These are phyloP conservation scores for Drosophila nr. perissopoda DNA, from an alignment of 2,888 invertebrate species.

Conservation along the genomic window DNA sequence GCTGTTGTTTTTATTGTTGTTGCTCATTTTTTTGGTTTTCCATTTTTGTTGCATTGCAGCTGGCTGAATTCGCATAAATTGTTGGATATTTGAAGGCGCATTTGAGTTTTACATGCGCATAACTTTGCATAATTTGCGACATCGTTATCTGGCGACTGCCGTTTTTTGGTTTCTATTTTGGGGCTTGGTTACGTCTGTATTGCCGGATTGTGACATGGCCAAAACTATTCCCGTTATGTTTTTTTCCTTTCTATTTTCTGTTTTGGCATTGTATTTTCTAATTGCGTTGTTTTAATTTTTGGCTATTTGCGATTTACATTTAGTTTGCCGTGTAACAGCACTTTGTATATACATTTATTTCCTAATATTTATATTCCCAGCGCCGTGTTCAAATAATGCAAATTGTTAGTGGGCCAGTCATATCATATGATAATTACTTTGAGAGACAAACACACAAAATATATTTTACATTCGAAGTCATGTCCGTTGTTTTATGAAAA, in stretches of 20 bases:
- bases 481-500: background rate
- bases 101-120: slow-evolving; percentile 63
- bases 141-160: slow-evolving; percentile 50
- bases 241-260: background rate
- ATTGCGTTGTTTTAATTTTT: slow-evolving; percentile 65
- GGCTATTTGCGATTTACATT: slow-evolving; percentile 54
- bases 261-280: slow-evolving; percentile 54
- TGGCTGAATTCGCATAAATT: slow-evolving; percentile 74
- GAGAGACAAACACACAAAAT: background rate
- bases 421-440: slow-evolving; percentile 17
- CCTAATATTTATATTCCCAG: slow-evolving; percentile 2
- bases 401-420: slow-evolving; percentile 24
- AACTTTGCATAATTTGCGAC: slow-evolving; percentile 75
- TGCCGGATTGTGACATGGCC: slow-evolving; percentile 21
- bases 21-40: background rate
- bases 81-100: slow-evolving; percentile 71
- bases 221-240: slow-evolving; percentile 12
- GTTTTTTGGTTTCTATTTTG: slow-evolving; percentile 23
- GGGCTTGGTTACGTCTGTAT: slow-evolving; percentile 25
- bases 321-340: slow-evolving; percentile 29
- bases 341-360: slow-evolving; percentile 23
- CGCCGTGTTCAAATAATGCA: slow-evolving; percentile 44
- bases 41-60: slow-evolving; percentile 48
- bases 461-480: slow-evolving; percentile 1
- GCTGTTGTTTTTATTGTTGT: background rate